These are phyloP conservation scores for Drosophila tanythrix DNA, from an alignment of 2,888 invertebrate species.

Conservation along the genomic window DNA sequence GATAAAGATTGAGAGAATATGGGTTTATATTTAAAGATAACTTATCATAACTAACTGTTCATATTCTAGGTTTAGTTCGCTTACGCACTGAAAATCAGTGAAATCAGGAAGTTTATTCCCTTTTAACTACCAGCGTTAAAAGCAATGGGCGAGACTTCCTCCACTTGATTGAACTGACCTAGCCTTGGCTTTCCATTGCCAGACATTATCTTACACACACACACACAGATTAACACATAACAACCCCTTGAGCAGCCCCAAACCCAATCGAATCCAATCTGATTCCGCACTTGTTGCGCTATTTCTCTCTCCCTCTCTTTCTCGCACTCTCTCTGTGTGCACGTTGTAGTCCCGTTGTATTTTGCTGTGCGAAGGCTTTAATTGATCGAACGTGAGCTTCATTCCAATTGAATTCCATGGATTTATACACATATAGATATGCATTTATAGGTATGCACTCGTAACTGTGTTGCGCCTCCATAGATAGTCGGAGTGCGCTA, in stretches of 20 bases:
- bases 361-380: constrained; percentile 71
- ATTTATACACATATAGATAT: constrained; percentile 14
- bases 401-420: constrained; percentile 61
- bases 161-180: constrained; percentile 29
- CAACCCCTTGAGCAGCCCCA: constrained; percentile 46
- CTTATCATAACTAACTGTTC: background rate
- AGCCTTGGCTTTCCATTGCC: constrained; percentile 46
- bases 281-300: constrained; percentile 50
- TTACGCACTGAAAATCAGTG: background rate
- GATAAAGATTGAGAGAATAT: background rate
- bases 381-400: constrained; percentile 77
- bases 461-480: constrained; percentile 37
- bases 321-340: background rate
- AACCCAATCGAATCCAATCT: constrained; percentile 44
- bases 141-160: constrained; percentile 16
- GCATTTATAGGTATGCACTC: constrained; percentile 4
- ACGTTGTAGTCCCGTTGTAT: constrained; percentile 33
- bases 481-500: constrained; percentile 11
- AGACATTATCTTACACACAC: constrained; percentile 25
- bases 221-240: background rate
- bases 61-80: background rate
- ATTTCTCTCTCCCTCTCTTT: background rate
- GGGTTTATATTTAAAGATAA: background rate
- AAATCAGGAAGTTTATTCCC: background rate
- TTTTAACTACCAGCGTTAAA: constrained; percentile 2